Percentiles rank a stretch among this genome's conserved stretches.
Evolutionary conservation across 2,888 invertebrate species (phyloP).

Genomic region (Seira musarum): DNA sequence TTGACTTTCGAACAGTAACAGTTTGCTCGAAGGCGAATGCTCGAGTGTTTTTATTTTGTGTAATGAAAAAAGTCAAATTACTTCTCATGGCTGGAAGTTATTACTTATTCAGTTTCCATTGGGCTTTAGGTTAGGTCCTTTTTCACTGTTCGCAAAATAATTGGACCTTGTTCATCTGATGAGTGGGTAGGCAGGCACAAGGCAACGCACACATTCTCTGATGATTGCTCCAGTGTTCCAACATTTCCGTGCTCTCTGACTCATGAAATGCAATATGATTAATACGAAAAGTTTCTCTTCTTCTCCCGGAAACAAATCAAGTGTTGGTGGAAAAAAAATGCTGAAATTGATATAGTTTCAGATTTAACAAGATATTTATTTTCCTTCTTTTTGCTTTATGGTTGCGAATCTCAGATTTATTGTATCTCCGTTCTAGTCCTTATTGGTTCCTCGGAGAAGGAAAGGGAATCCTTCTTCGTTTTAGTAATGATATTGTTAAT

Average conservation of each 20-base stretch:
- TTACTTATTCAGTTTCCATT: conserved; percentile 15
- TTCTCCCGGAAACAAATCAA: not conserved
- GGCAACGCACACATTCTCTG: not conserved
- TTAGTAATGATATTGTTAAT: conserved; percentile 6
- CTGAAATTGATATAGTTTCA: not conserved
- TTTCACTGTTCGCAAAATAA: not conserved
- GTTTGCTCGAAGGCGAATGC: too few species aligned
- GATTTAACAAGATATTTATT: not conserved
- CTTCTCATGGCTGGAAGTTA: not conserved
- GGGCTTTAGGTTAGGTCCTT: not conserved
- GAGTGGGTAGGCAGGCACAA: too few species aligned
- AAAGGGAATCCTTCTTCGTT: not conserved
- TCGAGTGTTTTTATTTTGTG: not conserved
- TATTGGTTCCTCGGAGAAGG: too few species aligned
- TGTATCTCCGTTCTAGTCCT: too few species aligned
- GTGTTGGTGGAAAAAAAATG: not conserved
- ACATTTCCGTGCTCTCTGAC: not conserved
- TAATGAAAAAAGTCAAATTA: conserved; percentile 12
- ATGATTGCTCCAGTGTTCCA: not conserved
- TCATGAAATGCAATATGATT: conserved; percentile 10
- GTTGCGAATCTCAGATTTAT: too few species aligned
- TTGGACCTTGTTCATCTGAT: not conserved
- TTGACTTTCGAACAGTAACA: too few species aligned
- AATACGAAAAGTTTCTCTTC: conserved; percentile 5
- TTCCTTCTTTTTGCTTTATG: not conserved